Evolutionary conservation across 2,113 vertebrate species (phyloP), one percentile per base, ranked within the genome.

Genomic region (Puntigrus tetrazona): DNA sequence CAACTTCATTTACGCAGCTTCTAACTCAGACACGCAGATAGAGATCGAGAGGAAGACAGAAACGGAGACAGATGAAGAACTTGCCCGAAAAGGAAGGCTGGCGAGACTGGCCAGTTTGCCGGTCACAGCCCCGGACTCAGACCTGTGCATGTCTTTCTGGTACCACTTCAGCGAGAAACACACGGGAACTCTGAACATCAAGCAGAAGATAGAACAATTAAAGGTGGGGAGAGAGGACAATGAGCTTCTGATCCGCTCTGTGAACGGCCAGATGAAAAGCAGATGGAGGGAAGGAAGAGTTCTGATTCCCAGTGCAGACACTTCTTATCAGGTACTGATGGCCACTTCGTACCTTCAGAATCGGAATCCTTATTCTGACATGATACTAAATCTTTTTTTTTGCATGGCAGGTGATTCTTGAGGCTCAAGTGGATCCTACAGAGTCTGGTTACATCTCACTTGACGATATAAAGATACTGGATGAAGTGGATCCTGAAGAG

Each of bases 131-230:
- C 92, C 94, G 34, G 95, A 93, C 84, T 89, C 93, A 0, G 94
- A 95, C 50, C 95, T 97, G 87, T 99, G 98, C 91, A 94, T 99
- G 95, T 97, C 97, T 2, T 99, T 99, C 94, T 98, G 98, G 97
- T 99, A 98, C 76, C 96, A 96, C 89, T 95, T 97, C 94, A 91
- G 91, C 0, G 95, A 95, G 0, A 92, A 94, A 0, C 95, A 96
- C 0, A 92, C 93, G 0, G 96, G 95, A 57, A 93, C 94, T 0
- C 94, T 99, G 14, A 92, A 92, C 87, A 94, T 99, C 92, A 96
- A 93, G n/a, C 95, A 96, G 82, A 92, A 91, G 78, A 95, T 91
- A 90, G 94, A 95, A 38, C 92, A 83, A 16, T 93, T 92, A 0
- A 94, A 91, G 1, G 88, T 55, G 4, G 55, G 29, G 63, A 41